phyloP scores from a whole-genome alignment of 2,888 invertebrate genomes.

The Crocallis elinguaria region DNA sequence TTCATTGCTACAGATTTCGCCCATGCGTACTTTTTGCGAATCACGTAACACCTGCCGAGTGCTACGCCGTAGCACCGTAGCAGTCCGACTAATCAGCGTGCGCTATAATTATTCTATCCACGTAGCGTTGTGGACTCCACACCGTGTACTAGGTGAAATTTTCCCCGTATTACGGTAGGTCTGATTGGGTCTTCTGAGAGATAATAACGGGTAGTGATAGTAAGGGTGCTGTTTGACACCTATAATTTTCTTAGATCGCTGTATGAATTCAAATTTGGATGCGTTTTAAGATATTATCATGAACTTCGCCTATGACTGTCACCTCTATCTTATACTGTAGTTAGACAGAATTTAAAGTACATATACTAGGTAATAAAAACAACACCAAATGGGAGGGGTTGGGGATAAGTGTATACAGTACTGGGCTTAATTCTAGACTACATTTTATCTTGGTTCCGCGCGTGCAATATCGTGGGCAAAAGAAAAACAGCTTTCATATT shows the following conservation, averaged over 20 bases:
- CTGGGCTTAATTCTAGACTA: no score
- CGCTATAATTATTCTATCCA: conserved; percentile 57
- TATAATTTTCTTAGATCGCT: conserved; percentile 15
- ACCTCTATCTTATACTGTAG: no score
- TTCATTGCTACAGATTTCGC: conserved; percentile 3
- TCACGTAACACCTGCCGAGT: conserved; percentile 21
- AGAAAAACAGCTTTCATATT: no score
- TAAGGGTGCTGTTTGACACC: conserved; percentile 20
- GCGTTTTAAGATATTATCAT: background rate
- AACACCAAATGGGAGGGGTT: no score
- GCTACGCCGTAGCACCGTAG: conserved; percentile 36
- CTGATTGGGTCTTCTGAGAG: conserved; percentile 28
- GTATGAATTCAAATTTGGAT: conserved; percentile 11
- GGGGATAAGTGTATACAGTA: no score
- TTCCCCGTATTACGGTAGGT: conserved; percentile 26
- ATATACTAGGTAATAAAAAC: no score
- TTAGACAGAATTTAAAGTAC: no score
- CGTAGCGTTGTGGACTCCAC: conserved; percentile 44
- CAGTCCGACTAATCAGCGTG: conserved; percentile 55
- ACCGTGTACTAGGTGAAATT: conserved; percentile 26
- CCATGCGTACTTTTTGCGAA: conserved; percentile 25
- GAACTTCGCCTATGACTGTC: background rate
- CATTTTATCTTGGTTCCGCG: no score
- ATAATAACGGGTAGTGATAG: conserved; percentile 16
- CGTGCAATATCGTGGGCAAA: no score